phyloP scores from a whole-genome alignment of 2,888 invertebrate genomes.

The Mactromeris polynyma region DNA sequence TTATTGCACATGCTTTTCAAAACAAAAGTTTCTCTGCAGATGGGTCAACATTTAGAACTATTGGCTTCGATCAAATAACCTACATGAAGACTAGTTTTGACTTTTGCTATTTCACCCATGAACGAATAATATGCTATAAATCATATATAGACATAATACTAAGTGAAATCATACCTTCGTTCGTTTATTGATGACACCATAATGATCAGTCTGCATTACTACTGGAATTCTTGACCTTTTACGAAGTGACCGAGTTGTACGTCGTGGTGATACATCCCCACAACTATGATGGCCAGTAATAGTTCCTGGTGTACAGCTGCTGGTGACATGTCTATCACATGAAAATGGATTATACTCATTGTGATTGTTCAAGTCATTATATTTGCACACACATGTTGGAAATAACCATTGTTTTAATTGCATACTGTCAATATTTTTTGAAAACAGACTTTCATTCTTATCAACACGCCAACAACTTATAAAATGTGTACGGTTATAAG shows the following conservation, averaged over 20 bases:
- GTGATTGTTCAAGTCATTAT: not conserved
- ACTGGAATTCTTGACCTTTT: slow-evolving; percentile 17
- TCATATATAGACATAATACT: not conserved
- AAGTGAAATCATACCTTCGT: not conserved
- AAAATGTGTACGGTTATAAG: not conserved
- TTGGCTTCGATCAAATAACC: too few species aligned
- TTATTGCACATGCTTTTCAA: too few species aligned
- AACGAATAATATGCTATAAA: too few species aligned
- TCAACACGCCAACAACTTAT: slow-evolving; percentile 12
- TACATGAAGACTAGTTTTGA: too few species aligned
- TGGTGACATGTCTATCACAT: slow-evolving; percentile 25
- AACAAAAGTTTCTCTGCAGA: too few species aligned
- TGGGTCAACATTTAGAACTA: too few species aligned
- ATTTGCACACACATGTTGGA: slow-evolving; percentile 21
- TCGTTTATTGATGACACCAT: not conserved
- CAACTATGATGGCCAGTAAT: slow-evolving; percentile 41
- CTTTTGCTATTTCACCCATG: too few species aligned
- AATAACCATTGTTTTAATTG: slow-evolving; percentile 26
- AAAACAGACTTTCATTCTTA: slow-evolving; percentile 4
- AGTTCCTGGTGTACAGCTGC: slow-evolving; percentile 27
- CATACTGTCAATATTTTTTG: not conserved
- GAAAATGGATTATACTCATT: not conserved
- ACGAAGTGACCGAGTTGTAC: slow-evolving; percentile 19
- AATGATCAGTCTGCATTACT: slow-evolving; percentile 18
- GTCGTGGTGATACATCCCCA: slow-evolving; percentile 21